Evolutionary conservation across 2,113 vertebrate species (phyloP).

Genomic region (Carollia perspicillata): DNA sequence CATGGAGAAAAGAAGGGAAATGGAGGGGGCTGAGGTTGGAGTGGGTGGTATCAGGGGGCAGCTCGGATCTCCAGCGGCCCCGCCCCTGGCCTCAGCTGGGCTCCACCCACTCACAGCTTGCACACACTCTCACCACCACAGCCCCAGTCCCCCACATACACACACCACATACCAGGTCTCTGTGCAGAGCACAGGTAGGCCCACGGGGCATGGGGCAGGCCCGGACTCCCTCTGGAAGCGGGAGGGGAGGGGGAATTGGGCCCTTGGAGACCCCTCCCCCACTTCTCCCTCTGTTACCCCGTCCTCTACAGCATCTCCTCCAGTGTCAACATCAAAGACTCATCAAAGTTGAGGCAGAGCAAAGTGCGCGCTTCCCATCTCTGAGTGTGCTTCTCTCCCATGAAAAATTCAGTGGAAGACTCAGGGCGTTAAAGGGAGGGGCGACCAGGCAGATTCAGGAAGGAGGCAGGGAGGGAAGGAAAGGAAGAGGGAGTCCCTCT

Average conservation of each 20-base stretch:
- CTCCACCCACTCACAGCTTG: neutral
- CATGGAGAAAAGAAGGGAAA: neutral
- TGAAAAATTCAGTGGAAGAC: slow-evolving; percentile 68
- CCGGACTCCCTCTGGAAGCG: neutral
- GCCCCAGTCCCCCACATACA: neutral
- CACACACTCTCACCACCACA: neutral
- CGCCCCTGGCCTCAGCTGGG: neutral
- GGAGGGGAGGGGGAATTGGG: neutral
- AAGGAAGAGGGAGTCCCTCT: neutral
- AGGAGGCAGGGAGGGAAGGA: neutral
- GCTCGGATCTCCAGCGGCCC: neutral
- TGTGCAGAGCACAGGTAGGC: neutral
- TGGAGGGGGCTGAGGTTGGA: neutral
- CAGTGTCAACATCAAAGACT: slow-evolving; percentile 62
- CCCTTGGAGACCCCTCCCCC: neutral
- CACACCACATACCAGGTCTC: neutral
- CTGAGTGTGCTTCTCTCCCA: slow-evolving; percentile 48
- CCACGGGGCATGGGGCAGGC: neutral
- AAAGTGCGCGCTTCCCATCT: slow-evolving; percentile 49
- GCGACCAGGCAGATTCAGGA: neutral
- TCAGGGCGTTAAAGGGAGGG: neutral
- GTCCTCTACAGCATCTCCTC: neutral
- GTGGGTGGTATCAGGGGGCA: neutral
- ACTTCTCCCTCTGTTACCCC: neutral
- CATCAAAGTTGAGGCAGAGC: slow-evolving; percentile 67